Base-by-base conservation (phyloP, 2,888 invertebrate genomes). In the Parnassius smintheus region DNA sequence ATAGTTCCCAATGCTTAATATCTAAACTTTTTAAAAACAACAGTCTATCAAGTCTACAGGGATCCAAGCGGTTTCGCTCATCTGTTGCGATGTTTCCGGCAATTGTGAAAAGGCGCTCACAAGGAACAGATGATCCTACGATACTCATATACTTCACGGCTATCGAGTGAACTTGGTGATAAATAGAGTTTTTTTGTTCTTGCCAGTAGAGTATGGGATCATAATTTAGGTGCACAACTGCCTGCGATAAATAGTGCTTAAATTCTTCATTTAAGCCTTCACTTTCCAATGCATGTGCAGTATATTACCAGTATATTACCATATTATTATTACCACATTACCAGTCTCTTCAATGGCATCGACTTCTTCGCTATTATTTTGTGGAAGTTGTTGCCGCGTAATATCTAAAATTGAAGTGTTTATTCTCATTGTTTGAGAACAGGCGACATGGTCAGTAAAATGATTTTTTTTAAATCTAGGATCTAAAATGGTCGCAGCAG, bases 231-330 rank as follows among this genome's bases (percentile, higher is more conserved):
- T 75, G 71, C 70, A 72, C 73, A 70, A 76, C 72, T 72, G 74
- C 70, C 68, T 74, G 73, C 50, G 74, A 74, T 73, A 75, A 75
- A 73, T 76, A 74, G 18, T 75, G 72, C 70, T 75, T 75, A 22
- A 75, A 72, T 67, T 73, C 69, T 68, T 72, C 71, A 4, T 72
- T 70, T 70, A 73, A 71, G 65, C 70, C 70, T 61, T 71, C 62
- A 69, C 50, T 70, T 71, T 70, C 66, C 62, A 62, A 68, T 70
- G 68, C 68, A 71, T 59, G 67, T 70, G 69, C 62, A 70, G 56
- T 67, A 56, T 9, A 70, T n/a, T n/a, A n/a, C n/a, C n/a, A n/a
- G n/a, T n/a, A n/a, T n/a, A n/a, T n/a, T n/a, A n/a, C n/a, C n/a
- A n/a, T n/a, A n/a, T n/a, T n/a, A n/a, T n/a, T n/a, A n/a, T n/a